These are phyloP conservation scores for Phenganax marumi DNA, from an alignment of 92 coral and sea anemone species.

Conservation along the genomic window DNA sequence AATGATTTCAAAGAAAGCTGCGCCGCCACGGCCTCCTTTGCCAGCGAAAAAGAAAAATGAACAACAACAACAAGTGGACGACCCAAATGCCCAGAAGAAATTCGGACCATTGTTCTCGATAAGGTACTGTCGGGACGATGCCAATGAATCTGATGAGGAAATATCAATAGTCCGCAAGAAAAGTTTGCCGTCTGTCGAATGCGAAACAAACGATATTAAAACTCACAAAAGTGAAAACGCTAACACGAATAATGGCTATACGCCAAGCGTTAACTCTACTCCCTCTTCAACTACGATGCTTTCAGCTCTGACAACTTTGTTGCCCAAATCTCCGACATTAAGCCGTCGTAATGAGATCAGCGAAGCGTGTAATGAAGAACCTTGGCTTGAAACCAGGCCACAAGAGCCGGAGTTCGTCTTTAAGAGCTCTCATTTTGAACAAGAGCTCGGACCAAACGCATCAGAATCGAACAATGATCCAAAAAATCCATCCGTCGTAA, in stretches of 20 bases:
- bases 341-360: constrained; percentile 17
- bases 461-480: neutral
- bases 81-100: constrained; percentile 46
- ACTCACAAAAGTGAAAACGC: constrained; percentile 28
- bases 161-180: constrained; percentile 85
- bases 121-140: constrained; percentile 69
- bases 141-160: constrained; percentile 89
- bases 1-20: constrained; percentile 51
- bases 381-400: neutral
- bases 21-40: constrained; percentile 93
- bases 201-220: constrained; percentile 28
- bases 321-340: constrained; percentile 37
- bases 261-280: neutral
- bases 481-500: neutral
- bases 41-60: constrained; percentile 58
- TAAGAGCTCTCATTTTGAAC: neutral
- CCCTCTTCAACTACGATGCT: constrained; percentile 30
- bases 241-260: constrained; percentile 51
- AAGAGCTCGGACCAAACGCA: neutral
- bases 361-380: constrained; percentile 46
- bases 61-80: constrained; percentile 50
- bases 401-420: neutral
- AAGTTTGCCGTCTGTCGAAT: neutral
- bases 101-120: constrained; percentile 79
- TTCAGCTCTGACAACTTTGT: constrained; percentile 35